Conservation (phyloP, 2,888 invertebrate species). For the Euzophera pinguis region DNA sequence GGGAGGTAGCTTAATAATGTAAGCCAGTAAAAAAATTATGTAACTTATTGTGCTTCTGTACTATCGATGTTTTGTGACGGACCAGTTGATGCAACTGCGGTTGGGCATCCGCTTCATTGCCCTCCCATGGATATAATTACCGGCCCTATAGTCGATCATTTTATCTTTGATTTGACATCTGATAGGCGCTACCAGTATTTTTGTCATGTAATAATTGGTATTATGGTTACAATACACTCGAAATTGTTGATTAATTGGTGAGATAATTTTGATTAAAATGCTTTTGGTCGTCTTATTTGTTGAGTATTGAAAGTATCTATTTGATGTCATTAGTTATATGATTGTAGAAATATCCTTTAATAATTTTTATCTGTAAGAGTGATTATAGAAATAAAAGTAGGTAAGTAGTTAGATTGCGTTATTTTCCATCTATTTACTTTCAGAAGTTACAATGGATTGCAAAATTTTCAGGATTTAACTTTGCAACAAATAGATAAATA, state of each 20-base stretch:
- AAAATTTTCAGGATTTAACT: too few relatives aligned
- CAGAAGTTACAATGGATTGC: too few relatives aligned
- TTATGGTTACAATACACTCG: constrained; percentile 1
- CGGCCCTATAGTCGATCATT: neutral
- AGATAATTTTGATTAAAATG: neutral
- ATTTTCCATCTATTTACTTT: too few relatives aligned
- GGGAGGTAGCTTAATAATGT: too few relatives aligned
- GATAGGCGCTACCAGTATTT: constrained; percentile 1
- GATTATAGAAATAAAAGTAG: too few relatives aligned
- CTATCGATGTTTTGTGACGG: neutral
- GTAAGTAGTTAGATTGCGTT: too few relatives aligned
- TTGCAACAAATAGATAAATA: too few relatives aligned
- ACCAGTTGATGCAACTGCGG: neutral
- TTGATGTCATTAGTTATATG: too few relatives aligned
- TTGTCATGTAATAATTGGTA: neutral
- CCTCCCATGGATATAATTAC: neutral
- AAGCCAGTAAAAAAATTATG: too few relatives aligned
- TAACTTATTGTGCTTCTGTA: neutral
- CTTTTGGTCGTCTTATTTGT: neutral
- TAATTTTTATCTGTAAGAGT: too few relatives aligned
- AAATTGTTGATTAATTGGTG: constrained; percentile 3
- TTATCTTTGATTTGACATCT: constrained; percentile 1
- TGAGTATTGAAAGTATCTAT: neutral
- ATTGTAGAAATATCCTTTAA: too few relatives aligned
- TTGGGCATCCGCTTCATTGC: neutral